Evolutionary conservation across 2,797 vertebrate species (phyloP), one percentile per base, ranked within the genome.

Genomic region (Myotis vivesi): DNA sequence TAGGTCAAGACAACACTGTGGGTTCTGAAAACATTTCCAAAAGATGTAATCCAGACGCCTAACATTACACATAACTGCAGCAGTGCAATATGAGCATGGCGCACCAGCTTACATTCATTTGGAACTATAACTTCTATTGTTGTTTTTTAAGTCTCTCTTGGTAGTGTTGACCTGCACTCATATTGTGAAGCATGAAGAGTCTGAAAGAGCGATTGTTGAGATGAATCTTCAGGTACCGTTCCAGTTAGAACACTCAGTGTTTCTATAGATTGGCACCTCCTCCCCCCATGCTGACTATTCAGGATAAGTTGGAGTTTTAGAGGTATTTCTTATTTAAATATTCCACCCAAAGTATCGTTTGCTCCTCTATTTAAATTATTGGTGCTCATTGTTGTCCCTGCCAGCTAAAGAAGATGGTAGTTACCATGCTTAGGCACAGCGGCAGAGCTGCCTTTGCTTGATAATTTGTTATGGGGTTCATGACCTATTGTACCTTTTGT

Each of bases 271-370:
- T 15, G n/a, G 59, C 23, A 62, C 15, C 4, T 5, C 38, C 5
- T 51, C 28, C 68, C 77, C 59, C 80, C 33, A 11, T 76, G 0
- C 77, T 92, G 76, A 15, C 90, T 97, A 20, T 53, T 83, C 22
- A 73, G 33, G 23, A 73, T 87, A 81, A 19, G 71, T 88, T 64
- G 84, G 62, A 44, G 82, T 71, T 92, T 94, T 89, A 89, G 72
- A 91, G 68, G 23, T 49, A 11, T 41, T 88, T 13, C 25, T 64
- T 94, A 69, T 87, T 94, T 92, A 86, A 93, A 89, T 79, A 90
- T 92, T 96, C 66, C 53, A 66, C 25, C 22, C 49, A 84, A 93
- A 87, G 72, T 91, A 80, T 64, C 76, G 30, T 95, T 94, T 95
- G 68, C 20, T 59, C 57, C 83, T 84, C n/a, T 44, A 57, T 86